Evolutionary conservation across 2,113 vertebrate species (phyloP).

Genomic region (Motacilla alba): DNA sequence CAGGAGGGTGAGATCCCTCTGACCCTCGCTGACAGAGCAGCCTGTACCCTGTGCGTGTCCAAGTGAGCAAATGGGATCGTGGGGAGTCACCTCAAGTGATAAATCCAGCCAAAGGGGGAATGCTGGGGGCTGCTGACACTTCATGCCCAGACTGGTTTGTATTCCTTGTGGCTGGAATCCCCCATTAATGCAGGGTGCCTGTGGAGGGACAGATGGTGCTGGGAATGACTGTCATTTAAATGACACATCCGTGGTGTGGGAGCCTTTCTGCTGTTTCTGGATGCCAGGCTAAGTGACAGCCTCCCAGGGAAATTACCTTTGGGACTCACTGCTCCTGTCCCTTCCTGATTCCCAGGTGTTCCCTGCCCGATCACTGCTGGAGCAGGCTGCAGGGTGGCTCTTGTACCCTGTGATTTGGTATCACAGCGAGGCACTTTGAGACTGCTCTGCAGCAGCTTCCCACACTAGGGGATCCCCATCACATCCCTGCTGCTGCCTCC

Average conservation of each 20-base stretch:
- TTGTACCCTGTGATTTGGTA: not conserved
- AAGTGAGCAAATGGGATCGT: not conserved
- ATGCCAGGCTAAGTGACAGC: not conserved
- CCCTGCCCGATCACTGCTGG: not conserved
- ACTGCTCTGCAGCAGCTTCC: not conserved
- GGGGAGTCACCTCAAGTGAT: not conserved
- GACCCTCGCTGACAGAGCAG: not conserved
- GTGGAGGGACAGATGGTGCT: not conserved
- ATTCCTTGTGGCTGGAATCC: not conserved
- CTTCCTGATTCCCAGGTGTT: conserved; percentile 11
- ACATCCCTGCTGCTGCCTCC: not conserved
- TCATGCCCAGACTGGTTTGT: not conserved
- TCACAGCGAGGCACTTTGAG: not conserved
- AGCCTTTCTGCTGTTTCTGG: not conserved
- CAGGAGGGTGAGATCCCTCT: not conserved
- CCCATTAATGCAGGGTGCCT: not conserved
- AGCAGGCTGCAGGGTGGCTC: not conserved
- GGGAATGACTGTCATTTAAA: not conserved
- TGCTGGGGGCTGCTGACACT: not conserved
- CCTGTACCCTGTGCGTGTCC: not conserved
- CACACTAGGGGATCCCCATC: not conserved
- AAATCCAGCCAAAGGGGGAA: not conserved
- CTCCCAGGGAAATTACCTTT: not conserved
- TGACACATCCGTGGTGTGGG: not conserved
- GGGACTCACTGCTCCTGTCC: not conserved